phyloP scores from a whole-genome alignment of 2,888 invertebrate genomes.

The Meteorus cinctellus region DNA sequence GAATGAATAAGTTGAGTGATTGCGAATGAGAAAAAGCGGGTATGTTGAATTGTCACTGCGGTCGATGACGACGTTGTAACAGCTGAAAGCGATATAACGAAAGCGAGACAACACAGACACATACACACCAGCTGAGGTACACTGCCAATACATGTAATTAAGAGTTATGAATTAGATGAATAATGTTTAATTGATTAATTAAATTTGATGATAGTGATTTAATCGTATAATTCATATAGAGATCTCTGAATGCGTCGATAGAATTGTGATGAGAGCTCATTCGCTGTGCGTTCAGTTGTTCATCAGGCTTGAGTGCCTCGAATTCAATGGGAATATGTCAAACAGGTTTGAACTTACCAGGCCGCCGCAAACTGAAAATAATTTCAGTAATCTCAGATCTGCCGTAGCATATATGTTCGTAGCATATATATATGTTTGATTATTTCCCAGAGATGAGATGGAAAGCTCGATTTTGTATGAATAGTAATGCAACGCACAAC shows the following conservation, averaged over 20 bases:
- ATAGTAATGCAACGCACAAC: slow-evolving; percentile 30
- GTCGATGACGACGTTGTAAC: slow-evolving; percentile 48
- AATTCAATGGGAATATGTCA: too few relatives aligned
- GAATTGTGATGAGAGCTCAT: slow-evolving; percentile 32
- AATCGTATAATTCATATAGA: slow-evolving; percentile 59
- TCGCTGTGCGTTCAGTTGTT: slow-evolving; percentile 46
- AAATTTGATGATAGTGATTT: slow-evolving; percentile 52
- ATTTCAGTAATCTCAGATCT: too few relatives aligned
- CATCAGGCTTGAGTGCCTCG: background rate
- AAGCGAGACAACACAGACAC: slow-evolving; percentile 49
- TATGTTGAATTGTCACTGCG: slow-evolving; percentile 45
- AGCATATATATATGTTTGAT: background rate
- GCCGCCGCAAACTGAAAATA: too few relatives aligned
- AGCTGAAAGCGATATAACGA: slow-evolving; percentile 35
- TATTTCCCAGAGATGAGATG: slow-evolving; percentile 36
- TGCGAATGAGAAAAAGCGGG: slow-evolving; percentile 25
- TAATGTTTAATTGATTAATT: slow-evolving; percentile 61
- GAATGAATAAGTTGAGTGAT: slow-evolving; percentile 39
- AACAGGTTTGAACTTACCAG: too few relatives aligned
- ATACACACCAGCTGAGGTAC: slow-evolving; percentile 71
- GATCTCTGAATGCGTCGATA: slow-evolving; percentile 56
- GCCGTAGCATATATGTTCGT: too few relatives aligned
- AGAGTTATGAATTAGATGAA: slow-evolving; percentile 56
- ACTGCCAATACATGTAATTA: slow-evolving; percentile 73
- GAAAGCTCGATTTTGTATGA: slow-evolving; percentile 28